Base-by-base conservation (phyloP, 2,888 invertebrate genomes). In the Diarsia dahlii region DNA sequence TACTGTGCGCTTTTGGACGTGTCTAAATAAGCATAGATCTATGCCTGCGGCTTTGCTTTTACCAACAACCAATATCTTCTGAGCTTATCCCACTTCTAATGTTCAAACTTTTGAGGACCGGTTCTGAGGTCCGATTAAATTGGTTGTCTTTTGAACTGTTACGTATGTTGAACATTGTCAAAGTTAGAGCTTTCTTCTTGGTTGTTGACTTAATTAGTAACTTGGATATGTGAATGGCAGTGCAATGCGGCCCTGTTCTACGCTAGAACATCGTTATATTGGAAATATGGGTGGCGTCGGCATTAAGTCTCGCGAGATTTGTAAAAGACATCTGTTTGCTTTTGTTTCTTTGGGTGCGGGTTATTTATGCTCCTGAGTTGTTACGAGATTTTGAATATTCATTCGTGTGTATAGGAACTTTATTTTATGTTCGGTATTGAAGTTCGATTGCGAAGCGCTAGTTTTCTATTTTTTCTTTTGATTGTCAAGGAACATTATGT, bases 161-260 rank as follows among this genome's bases (percentile, higher is more conserved):
- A 95, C 95, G 96, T 96, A 96, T 96, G 95, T 95, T 93, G 92
- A 93, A 95, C 94, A 95, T 95, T 95, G 96, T 96, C 96, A 95
- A 95, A 96, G 96, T 95, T 95, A 95, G 93, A 95, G 95, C 95
- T 95, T 94, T 95, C 95, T 95, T 95, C 95, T 93, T 91, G 91
- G 90, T 91, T 93, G 95, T 91, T 95, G 96, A 96, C 96, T 96
- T 96, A 96, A 96, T 96, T 96, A 96, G 96, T 95, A 94, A 95
- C 94, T 92, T 95, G 95, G 96, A 96, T 96, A 96, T 95, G 96
- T 96, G 96, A 96, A 95, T 96, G 96, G 95, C 96, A 96, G 95
- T 90, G 93, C 95, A 96, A 96, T 96, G 96, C 84, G 62, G 71
- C 95, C 89, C 86, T 90, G 92, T 92, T 92, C 91, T 92, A 89